A percentile compares a stretch with the other conserved stretches of the same genome.
Conservation (phyloP, 2,797 vertebrate genomes). For the Coregonus sp. region DNA sequence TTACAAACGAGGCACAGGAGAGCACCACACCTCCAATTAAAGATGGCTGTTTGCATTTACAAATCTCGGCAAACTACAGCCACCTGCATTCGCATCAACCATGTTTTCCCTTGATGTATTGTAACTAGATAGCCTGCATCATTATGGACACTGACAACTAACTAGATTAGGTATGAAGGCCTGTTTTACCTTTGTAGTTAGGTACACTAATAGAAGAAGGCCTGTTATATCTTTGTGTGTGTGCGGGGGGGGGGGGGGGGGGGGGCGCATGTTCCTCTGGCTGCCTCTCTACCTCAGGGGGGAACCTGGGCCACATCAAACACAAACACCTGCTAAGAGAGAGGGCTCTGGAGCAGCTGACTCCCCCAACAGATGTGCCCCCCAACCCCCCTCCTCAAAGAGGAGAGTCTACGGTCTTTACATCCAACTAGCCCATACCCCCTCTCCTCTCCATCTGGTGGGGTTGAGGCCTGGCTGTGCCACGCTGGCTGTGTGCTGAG, state of each 20-base stretch:
- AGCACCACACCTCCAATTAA: constrained; percentile 69
- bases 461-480: constrained; percentile 20
- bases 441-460: not conserved
- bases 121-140: not conserved
- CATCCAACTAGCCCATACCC: constrained; percentile 8
- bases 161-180: constrained; percentile 36
- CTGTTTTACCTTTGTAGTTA: constrained; percentile 34
- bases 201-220: not conserved
- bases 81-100: constrained; percentile 60
- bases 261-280: not conserved
- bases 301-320: constrained; percentile 43
- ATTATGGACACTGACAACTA: constrained; percentile 29
- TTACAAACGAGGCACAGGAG: constrained; percentile 66
- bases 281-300: constrained; percentile 35
- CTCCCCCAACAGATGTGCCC: constrained; percentile 30
- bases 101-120: constrained; percentile 16
- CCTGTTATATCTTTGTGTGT: constrained; percentile 41
- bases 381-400: not conserved
- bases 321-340: constrained; percentile 52
- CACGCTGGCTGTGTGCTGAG: not conserved
- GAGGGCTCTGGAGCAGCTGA: constrained; percentile 48
- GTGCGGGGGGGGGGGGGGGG: not conserved
- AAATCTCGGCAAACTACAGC: constrained; percentile 61
- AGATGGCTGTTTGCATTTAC: constrained; percentile 72
- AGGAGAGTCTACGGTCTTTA: constrained; percentile 21